Evolutionary conservation across 2,113 vertebrate species (phyloP).

Genomic region (Condylura cristata): DNA sequence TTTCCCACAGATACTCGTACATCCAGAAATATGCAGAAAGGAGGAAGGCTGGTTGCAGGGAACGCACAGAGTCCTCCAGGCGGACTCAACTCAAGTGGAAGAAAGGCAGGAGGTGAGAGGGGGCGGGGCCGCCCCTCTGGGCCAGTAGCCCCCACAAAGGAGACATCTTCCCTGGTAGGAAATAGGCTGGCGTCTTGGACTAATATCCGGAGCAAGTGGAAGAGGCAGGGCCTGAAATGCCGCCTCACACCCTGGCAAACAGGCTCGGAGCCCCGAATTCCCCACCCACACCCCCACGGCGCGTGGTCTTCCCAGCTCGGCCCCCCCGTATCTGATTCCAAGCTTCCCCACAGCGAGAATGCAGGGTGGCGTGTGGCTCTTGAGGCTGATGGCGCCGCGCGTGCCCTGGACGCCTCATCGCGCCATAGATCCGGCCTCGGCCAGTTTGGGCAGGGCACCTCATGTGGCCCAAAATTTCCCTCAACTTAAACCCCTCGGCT

Average conservation of each 20-base stretch:
- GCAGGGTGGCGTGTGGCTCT: no score
- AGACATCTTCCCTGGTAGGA: neutral
- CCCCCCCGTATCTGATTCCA: neutral
- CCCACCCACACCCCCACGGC: accelerated
- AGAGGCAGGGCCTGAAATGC: neutral
- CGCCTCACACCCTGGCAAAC: accelerated
- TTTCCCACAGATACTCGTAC: neutral
- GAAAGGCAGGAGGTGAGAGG: neutral
- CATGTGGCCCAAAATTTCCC: neutral
- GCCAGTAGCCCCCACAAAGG: neutral
- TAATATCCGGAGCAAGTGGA: neutral
- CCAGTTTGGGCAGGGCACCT: neutral
- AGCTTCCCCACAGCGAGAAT: neutral
- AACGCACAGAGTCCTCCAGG: neutral
- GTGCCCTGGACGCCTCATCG: neutral
- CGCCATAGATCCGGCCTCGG: neutral
- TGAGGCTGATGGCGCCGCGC: accelerated
- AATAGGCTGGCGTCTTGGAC: neutral
- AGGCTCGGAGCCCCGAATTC: neutral
- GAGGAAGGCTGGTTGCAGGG: neutral
- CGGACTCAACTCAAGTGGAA: neutral
- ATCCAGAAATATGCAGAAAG: neutral
- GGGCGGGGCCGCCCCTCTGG: neutral
- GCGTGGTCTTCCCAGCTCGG: neutral
- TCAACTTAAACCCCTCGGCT: neutral